Conservation (phyloP, 2,888 invertebrate species). For the Atethmia centrago region DNA sequence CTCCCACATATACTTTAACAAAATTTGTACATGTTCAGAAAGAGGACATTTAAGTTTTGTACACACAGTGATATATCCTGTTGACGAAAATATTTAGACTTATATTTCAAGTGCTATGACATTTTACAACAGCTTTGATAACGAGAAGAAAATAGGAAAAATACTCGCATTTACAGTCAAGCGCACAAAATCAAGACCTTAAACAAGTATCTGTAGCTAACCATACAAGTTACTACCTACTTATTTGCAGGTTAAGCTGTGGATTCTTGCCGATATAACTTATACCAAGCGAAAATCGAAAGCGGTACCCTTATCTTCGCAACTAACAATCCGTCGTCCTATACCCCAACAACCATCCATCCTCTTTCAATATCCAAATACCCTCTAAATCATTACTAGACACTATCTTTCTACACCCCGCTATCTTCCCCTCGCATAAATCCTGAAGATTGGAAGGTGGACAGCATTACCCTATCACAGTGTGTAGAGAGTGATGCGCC, state of each 20-base stretch:
- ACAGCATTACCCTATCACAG: conserved; percentile 42
- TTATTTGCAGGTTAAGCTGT: not conserved
- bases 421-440: conserved; percentile 48
- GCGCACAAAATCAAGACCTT: not conserved
- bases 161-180: not conserved
- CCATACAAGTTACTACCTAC: not conserved
- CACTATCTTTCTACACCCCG: conserved; percentile 39
- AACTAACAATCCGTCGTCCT: not conserved
- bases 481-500: conserved; percentile 36
- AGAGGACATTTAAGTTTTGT: conserved; percentile 13
- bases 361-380: conserved; percentile 30
- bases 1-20: conserved; percentile 48
- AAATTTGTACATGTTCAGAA: conserved; percentile 18
- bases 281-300: not conserved
- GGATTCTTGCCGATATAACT: not conserved
- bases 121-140: not conserved
- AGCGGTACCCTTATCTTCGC: not conserved
- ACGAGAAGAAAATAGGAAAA: no score
- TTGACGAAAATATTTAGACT: not conserved
- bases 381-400: conserved; percentile 37
- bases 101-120: not conserved
- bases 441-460: conserved; percentile 50
- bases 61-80: not conserved
- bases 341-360: not conserved
- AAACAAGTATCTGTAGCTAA: not conserved